Base-by-base conservation (phyloP, 2,888 invertebrate species). In the Rotaria magnacalcarata region DNA sequence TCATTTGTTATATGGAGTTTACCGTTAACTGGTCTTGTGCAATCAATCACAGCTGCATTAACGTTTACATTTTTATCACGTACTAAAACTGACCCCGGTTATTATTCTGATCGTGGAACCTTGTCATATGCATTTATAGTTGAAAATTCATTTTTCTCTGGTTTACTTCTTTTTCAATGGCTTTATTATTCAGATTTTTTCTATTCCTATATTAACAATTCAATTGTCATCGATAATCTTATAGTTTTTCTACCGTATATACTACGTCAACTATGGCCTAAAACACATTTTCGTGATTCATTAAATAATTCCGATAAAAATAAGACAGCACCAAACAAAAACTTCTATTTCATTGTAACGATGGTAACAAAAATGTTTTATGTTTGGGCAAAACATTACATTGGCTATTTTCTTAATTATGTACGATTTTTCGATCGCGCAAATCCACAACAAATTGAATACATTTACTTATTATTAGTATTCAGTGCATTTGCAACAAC, bases 361-460 rank as follows among this genome's bases (percentile, higher is more conserved):
- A 19, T 10, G 2, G 21, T 41, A 43, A 34, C 34, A 75, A 75
- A 75, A 75, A 11, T 75, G 7, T 75, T 43, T 75, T 43, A 75
- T 43, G 21, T 75, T 24, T 75, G 43, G 43, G 75, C 75, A 19
- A 41, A 75, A 75, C 75, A 75, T 75, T 75, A 43, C 43, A 75
- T 75, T 75, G 75, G 41, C 4, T 75, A 43, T 43, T 75, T 75
- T 75, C 11, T 43, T 7, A 43, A 75, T 75, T 75, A 47, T 75
- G n/a, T 75, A 21, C 75, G 75, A 27, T 47, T 75, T 75, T 47
- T 75, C 11, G n/a, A 75, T 47, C 75, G 43, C 0, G 43, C 75
- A 24, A 43, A 41, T 43, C 3, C 19, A 21, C 10, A 75, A 47
- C 24, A 75, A 75, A 75, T 75, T 43, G 43, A 6, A 24, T n/a